Evolutionary conservation across 2,888 invertebrate genomes (phyloP), one percentile per base, ranked within the genome.

Genomic region (Plagodis dolabraria): DNA sequence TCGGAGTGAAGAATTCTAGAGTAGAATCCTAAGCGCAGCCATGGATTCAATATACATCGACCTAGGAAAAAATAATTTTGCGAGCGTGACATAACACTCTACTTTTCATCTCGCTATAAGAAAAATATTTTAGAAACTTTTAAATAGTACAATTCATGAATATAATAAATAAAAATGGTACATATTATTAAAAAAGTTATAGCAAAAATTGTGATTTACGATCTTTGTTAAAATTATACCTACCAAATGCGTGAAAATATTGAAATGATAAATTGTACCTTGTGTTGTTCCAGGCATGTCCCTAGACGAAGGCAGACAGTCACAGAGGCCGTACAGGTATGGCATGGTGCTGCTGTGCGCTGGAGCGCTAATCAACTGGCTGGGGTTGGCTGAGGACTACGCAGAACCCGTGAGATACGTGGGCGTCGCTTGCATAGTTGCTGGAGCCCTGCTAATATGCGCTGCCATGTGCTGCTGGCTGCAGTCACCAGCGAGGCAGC

Each of bases 381-480:
- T 96, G 65, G 95, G 96, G 33, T 89, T 96, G 67, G 95, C 95
- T 0, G 95, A 95, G 77, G 95, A 95, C 82, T 95, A 95, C 80
- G 95, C 95, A 55, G 95, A 95, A 82, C 95, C 95, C 6, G 94
- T 95, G 67, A 93, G 95, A 77, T 96, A 96, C 83, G 94, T 96
- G 69, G 96, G 96, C 65, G 95, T 96, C 60, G 95, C 95, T 33
- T 95, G 95, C 85, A 95, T 96, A 70, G 94, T 95, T n/a, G 95
- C 95, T 12, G 96, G 96, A 38, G 95, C 95, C 2, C 92, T 96
- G 68, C 94, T 96, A 74, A 95, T 96, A 74, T 95, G 95, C 78
- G 94, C 95, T 33, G 95, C 95, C 57, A 95, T 96, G 95, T 96
- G 95, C 83, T 95, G 95, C 83, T 96, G 96, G 96, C 92, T 95